A percentile compares a stretch with the other conserved stretches of the same genome.
Evolutionary conservation across 30 jellyfish, hydroid and myxozoan genomes (phyloP).

Genomic region (Clytia hemisphaerica): DNA sequence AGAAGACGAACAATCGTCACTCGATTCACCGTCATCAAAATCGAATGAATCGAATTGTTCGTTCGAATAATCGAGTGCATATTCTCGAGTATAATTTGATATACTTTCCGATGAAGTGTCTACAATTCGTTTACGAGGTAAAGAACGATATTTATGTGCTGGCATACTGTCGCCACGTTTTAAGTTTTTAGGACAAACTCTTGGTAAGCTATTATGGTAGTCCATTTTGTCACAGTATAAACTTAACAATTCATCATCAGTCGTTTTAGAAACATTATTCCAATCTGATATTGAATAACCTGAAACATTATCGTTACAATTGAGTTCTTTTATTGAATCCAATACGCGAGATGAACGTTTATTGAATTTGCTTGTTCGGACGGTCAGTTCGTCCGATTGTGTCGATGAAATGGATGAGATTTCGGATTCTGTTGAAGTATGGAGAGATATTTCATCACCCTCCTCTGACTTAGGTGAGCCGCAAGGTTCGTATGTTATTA

Average conservation of each 20-base stretch:
- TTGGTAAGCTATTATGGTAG: neutral
- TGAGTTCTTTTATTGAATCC: conserved; percentile 66
- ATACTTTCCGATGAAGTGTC: neutral
- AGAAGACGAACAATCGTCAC: neutral
- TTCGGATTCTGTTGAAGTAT: conserved; percentile 44
- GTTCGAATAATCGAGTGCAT: neutral
- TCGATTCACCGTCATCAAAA: neutral
- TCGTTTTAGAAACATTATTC: neutral
- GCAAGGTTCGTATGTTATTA: no score
- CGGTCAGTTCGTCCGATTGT: conserved; percentile 47
- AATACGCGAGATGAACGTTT: conserved; percentile 40
- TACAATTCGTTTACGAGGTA: neutral
- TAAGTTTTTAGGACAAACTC: neutral
- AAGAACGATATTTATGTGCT: conserved; percentile 1
- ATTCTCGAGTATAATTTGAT: conserved; percentile 2
- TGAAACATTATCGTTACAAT: conserved; percentile 39
- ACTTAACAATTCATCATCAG: conserved; percentile 15
- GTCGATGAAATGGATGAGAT: conserved; percentile 17
- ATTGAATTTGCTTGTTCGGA: conserved; percentile 69
- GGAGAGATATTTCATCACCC: conserved; percentile 7
- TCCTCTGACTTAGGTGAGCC: neutral
- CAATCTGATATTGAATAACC: conserved; percentile 6
- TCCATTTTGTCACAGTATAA: neutral
- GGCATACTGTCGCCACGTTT: conserved; percentile 35
- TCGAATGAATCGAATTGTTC: neutral